Conservation (phyloP, 1,140 invertebrate species). For the Drosophila pseudoobscura region DNA sequence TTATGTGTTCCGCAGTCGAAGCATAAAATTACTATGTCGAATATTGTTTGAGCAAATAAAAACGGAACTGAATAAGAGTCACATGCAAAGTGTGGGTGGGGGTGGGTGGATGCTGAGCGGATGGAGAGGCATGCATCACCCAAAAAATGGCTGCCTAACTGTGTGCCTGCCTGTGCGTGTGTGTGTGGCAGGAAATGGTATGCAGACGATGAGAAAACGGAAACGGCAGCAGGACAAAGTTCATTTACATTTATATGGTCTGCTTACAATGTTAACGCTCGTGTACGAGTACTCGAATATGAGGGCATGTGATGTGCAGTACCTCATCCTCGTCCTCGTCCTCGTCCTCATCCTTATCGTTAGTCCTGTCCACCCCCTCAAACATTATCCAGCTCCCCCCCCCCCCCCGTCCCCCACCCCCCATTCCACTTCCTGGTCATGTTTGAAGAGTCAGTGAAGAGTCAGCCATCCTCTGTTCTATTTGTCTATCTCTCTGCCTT, state of each 20-base stretch:
- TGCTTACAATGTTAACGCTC: constrained; percentile 81
- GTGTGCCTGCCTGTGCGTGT: constrained; percentile 20
- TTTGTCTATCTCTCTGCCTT: constrained; percentile 66
- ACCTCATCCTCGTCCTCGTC: constrained; percentile 10
- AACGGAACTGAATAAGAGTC: constrained; percentile 70
- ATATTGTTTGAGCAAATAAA: constrained; percentile 82
- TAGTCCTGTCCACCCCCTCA: constrained; percentile 7
- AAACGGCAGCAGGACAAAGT: constrained; percentile 79
- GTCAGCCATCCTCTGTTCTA: constrained; percentile 62
- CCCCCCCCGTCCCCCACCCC: background rate
- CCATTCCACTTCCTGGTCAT: constrained; percentile 1
- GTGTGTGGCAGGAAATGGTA: constrained; percentile 73
- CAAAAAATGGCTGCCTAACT: constrained; percentile 77
- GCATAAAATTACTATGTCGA: constrained; percentile 82
- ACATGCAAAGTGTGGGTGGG: constrained; percentile 62
- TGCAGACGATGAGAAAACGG: constrained; percentile 75
- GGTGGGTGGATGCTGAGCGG: constrained; percentile 3
- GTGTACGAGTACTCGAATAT: constrained; percentile 75
- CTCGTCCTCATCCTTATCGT: constrained; percentile 8
- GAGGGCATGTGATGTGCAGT: constrained; percentile 42
- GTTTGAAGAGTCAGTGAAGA: constrained; percentile 64
- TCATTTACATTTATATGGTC: constrained; percentile 82
- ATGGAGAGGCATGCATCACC: constrained; percentile 62
- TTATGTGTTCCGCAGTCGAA: constrained; percentile 82
- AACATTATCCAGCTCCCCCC: constrained; percentile 25